phyloP scores from a whole-genome alignment of 2,797 vertebrate species.

The Orestias chungarensis region DNA sequence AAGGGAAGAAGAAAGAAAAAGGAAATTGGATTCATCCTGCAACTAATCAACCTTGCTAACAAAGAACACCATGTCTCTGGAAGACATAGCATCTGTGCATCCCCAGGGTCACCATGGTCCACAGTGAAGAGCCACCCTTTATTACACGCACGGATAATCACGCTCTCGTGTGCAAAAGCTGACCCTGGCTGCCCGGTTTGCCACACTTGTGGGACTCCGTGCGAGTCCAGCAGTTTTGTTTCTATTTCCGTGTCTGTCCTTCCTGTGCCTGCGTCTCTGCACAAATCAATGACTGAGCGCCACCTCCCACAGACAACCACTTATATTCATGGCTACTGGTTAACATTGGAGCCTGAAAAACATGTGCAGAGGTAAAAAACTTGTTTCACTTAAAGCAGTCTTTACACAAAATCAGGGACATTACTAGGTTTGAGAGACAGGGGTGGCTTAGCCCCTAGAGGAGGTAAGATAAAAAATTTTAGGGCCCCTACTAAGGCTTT shows the following conservation, averaged over 20 bases:
- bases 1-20: constrained; percentile 20
- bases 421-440: no score
- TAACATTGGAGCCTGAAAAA: constrained; percentile 1
- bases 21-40: constrained; percentile 50
- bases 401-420: no score
- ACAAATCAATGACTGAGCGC: not conserved
- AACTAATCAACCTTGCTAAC: constrained; percentile 61
- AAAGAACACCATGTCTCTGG: constrained; percentile 33
- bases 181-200: not conserved
- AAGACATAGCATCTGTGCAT: constrained; percentile 34
- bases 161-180: constrained; percentile 22
- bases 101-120: constrained; percentile 26
- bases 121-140: constrained; percentile 20
- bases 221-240: constrained; percentile 28
- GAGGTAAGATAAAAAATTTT: no score
- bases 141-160: constrained; percentile 25
- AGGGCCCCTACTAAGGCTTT: no score
- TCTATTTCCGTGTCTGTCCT: constrained; percentile 26
- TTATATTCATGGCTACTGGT: constrained; percentile 9
- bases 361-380: not conserved
- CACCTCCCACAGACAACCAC: constrained; percentile 10
- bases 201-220: constrained; percentile 17
- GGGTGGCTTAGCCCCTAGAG: no score
- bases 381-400: not conserved
- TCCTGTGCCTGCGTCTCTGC: constrained; percentile 13